Evolutionary conservation across 2,113 vertebrate species (phyloP).

Genomic region (Hippocampus barbouri): DNA sequence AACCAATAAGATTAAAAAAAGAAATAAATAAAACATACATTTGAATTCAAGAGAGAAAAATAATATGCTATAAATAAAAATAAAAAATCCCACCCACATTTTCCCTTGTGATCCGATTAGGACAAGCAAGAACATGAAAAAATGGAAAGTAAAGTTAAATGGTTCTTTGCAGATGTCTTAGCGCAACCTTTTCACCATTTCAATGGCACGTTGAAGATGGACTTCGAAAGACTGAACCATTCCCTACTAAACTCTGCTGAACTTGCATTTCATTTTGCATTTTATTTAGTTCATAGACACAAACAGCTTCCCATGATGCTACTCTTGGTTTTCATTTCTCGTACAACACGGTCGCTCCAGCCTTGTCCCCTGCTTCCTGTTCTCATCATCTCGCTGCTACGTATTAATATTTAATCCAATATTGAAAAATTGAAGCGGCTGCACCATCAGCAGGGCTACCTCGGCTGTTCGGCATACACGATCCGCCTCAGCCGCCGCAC

Average conservation of each 20-base stretch:
- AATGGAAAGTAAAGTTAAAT: no score
- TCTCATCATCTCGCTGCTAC: constrained; percentile 84
- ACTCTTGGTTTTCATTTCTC: constrained; percentile 5
- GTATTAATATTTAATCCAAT: constrained; percentile 90
- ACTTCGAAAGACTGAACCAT: neutral
- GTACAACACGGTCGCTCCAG: constrained; percentile 40
- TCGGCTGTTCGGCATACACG: constrained; percentile 68
- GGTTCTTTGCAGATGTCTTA: no score
- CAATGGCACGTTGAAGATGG: no score
- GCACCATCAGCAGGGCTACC: constrained; percentile 75
- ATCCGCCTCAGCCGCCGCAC: neutral
- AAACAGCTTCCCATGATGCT: neutral
- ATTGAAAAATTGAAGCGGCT: constrained; percentile 90
- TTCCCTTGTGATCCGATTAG: no score
- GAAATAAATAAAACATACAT: no score
- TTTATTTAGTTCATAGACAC: neutral
- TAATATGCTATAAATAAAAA: no score
- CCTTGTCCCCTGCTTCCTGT: constrained; percentile 72
- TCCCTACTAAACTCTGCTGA: neutral
- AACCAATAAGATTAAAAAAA: no score
- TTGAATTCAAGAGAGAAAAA: no score
- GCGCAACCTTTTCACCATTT: no score
- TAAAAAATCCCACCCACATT: no score
- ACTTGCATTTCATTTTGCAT: neutral
- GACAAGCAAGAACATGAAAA: no score